Evolutionary conservation across 2,113 vertebrate species (phyloP).

Genomic region (Gambusia holbrooki): DNA sequence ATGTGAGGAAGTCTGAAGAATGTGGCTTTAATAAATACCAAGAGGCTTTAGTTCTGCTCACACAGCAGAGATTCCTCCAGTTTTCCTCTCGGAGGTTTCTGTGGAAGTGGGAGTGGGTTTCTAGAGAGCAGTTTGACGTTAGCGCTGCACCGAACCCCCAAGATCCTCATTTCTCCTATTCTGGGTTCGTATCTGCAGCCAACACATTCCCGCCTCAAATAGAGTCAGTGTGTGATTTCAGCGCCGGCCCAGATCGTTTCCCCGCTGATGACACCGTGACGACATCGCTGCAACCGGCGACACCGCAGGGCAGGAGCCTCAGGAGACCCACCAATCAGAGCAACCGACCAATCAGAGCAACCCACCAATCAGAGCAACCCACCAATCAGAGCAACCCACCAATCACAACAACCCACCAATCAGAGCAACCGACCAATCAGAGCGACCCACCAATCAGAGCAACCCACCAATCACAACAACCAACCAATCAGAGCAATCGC

Average conservation of each 20-base stretch:
- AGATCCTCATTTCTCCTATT: slow-evolving; percentile 19
- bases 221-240: slow-evolving; percentile 49
- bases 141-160: slow-evolving; percentile 47
- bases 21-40: too few species aligned
- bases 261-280: slow-evolving; percentile 41
- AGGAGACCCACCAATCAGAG: background rate
- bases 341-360: too few species aligned
- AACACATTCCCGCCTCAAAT: slow-evolving; percentile 58
- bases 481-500: background rate
- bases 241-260: slow-evolving; percentile 22
- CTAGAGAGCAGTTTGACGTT: slow-evolving; percentile 36
- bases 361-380: too few species aligned
- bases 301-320: background rate
- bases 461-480: too few species aligned
- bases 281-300: background rate
- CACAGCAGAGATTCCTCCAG: too few species aligned
- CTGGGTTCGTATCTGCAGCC: slow-evolving; percentile 22
- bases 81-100: too few species aligned
- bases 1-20: too few species aligned
- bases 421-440: background rate
- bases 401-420: too few species aligned
- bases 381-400: too few species aligned
- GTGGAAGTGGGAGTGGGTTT: background rate
- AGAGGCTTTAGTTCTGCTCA: too few species aligned
- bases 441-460: too few species aligned